These are phyloP conservation scores for Corythaeola cristata DNA, from an alignment of 2,113 vertebrate genomes.

Conservation along the genomic window DNA sequence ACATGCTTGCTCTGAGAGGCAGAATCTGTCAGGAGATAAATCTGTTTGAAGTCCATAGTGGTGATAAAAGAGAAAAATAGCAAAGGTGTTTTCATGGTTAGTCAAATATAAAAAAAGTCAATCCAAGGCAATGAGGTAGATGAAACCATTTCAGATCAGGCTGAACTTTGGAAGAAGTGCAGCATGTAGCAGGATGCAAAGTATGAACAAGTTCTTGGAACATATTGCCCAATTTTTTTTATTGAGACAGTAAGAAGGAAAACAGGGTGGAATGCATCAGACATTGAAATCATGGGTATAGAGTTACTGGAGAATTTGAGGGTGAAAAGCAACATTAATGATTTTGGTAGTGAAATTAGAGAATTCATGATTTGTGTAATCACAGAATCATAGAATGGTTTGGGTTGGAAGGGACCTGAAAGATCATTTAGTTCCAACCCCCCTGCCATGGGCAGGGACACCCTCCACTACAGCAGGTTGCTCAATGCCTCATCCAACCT, in stretches of 20 bases:
- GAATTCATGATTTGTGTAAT: neutral
- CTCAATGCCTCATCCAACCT: too few species aligned
- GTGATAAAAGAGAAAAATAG: neutral
- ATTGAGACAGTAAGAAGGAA: neutral
- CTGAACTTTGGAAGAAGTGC: neutral
- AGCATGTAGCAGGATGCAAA: neutral
- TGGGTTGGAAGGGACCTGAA: too few species aligned
- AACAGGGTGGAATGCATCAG: neutral
- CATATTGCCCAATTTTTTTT: neutral
- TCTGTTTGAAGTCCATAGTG: neutral
- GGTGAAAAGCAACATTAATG: neutral
- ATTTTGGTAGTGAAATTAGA: neutral
- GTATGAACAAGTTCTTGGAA: neutral
- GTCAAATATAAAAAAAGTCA: neutral
- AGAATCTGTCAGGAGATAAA: neutral
- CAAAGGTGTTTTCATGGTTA: neutral
- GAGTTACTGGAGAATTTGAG: neutral
- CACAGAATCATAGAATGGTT: too few species aligned
- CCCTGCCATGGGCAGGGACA: too few species aligned
- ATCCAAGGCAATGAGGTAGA: neutral
- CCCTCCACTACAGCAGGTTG: too few species aligned
- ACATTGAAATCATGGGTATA: neutral
- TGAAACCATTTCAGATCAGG: neutral
- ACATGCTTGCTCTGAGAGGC: neutral
- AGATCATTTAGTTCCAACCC: too few species aligned